Conservation (phyloP, 2,888 invertebrate species). For the Leucozona laternaria region DNA sequence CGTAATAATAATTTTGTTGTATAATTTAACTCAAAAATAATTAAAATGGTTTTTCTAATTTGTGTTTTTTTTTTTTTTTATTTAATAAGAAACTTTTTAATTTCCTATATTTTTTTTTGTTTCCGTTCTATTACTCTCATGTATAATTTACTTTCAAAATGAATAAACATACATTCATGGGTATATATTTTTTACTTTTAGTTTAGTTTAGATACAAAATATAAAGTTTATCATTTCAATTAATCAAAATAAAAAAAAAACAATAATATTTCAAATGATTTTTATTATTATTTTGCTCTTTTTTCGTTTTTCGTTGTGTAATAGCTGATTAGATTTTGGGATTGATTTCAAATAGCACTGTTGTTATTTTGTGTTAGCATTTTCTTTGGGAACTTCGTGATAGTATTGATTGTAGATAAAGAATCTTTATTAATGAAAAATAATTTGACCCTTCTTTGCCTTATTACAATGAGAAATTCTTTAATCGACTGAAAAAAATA, state of each 20-base stretch:
- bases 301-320: background rate
- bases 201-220: conserved; percentile 36
- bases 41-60: conserved; percentile 58
- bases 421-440: too few species aligned
- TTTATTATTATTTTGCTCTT: conserved; percentile 12
- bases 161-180: conserved; percentile 26
- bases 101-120: conserved; percentile 32
- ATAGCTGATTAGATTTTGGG: background rate
- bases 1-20: conserved; percentile 9
- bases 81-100: conserved; percentile 51
- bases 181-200: conserved; percentile 55
- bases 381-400: background rate
- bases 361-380: background rate
- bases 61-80: conserved; percentile 53
- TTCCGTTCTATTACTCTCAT: conserved; percentile 27
- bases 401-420: background rate
- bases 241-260: conserved; percentile 51
- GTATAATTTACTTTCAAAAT: conserved; percentile 55
- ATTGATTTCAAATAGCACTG: background rate
- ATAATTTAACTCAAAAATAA: conserved; percentile 36
- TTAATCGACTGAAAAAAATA: too few species aligned
- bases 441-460: too few species aligned
- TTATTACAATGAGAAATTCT: too few species aligned
- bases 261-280: conserved; percentile 48
- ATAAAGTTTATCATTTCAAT: conserved; percentile 54